A percentile compares a stretch with the other conserved stretches of the same genome.
Conservation (phyloP, 2,888 invertebrate species). For the Chrysotoxum bicinctum region DNA sequence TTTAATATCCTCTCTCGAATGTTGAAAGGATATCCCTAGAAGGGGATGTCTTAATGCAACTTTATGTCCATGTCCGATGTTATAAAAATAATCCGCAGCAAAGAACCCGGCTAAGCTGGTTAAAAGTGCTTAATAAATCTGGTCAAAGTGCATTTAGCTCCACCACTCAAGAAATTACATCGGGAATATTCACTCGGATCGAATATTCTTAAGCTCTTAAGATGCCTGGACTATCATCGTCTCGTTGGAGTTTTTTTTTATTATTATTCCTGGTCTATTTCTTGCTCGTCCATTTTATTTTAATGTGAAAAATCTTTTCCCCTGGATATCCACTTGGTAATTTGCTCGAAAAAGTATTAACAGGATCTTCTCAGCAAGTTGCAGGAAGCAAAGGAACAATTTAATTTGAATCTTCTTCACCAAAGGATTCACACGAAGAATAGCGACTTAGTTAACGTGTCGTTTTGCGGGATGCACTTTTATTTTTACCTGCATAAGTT, state of each 20-base stretch:
- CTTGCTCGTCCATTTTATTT: conserved; percentile 26
- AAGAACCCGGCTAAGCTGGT: conserved; percentile 31
- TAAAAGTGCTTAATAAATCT: conserved; percentile 46
- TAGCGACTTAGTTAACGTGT: not conserved
- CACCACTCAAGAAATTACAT: conserved; percentile 64
- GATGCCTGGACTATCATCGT: conserved; percentile 51
- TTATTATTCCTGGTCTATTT: not conserved
- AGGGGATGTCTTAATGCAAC: conserved; percentile 5
- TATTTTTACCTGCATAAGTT: not conserved
- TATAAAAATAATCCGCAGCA: conserved; percentile 46
- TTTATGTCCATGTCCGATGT: conserved; percentile 35
- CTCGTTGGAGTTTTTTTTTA: not conserved
- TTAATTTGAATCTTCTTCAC: conserved; percentile 14
- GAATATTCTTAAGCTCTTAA: conserved; percentile 63
- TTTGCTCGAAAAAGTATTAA: conserved; percentile 60
- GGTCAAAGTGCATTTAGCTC: conserved; percentile 56
- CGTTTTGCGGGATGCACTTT: conserved; percentile 7
- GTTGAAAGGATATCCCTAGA: not conserved
- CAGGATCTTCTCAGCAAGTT: conserved; percentile 26
- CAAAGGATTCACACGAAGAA: not conserved
- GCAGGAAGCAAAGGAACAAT: conserved; percentile 16
- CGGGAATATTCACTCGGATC: conserved; percentile 50
- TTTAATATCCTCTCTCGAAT: conserved; percentile 8
- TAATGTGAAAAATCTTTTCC: conserved; percentile 49
- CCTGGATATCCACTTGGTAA: conserved; percentile 60